Evolutionary conservation across 64 coral and sea anemone species (phyloP).

Genomic region (Pocillopora verrucosa): DNA sequence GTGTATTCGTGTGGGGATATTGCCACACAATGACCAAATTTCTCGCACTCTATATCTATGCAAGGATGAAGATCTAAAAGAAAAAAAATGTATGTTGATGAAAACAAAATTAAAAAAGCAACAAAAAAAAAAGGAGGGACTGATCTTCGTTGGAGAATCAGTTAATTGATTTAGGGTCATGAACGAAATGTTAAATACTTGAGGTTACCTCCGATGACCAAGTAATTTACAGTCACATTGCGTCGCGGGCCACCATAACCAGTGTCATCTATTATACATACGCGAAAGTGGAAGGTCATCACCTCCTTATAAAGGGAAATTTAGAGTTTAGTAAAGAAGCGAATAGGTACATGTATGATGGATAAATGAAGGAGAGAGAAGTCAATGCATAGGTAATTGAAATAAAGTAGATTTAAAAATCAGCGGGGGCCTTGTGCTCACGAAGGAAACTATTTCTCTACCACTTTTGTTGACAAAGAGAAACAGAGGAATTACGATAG

Average conservation of each 20-base stretch:
- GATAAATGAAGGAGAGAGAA: no score
- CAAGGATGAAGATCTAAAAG: constrained; percentile 56
- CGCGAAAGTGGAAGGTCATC: neutral
- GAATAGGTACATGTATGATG: no score
- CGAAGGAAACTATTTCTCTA: no score
- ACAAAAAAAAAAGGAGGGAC: neutral
- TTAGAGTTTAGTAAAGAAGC: neutral
- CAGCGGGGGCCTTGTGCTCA: no score
- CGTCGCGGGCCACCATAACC: constrained; percentile 1
- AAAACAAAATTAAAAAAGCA: neutral
- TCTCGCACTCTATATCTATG: constrained; percentile 25
- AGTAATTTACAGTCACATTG: constrained; percentile 14
- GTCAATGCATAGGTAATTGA: no score
- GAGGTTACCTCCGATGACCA: constrained; percentile 55
- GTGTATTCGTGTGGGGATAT: constrained; percentile 18
- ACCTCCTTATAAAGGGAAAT: constrained; percentile 20
- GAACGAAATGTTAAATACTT: neutral
- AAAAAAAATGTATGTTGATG: neutral
- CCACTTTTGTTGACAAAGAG: no score
- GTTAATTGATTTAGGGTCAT: neutral
- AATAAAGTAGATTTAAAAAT: no score
- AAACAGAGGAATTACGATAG: no score
- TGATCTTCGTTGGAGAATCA: neutral
- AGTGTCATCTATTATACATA: constrained; percentile 51
- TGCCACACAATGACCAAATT: constrained; percentile 35